Base-by-base conservation (phyloP, 1,140 invertebrate genomes). In the Leptonema lineaticorne region DNA sequence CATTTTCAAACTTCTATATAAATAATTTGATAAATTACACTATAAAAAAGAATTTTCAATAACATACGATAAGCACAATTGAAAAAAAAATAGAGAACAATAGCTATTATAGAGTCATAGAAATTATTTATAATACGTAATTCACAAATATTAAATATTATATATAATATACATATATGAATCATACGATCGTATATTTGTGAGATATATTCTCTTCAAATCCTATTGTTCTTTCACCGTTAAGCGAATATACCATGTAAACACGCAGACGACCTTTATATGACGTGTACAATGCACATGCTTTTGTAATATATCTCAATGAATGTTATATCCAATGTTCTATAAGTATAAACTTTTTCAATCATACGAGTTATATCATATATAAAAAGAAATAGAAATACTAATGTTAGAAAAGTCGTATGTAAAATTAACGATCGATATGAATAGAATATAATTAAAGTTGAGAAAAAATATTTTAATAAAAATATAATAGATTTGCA, bases 271-370 rank as follows among this genome's bases (percentile, higher is more conserved):
- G 59, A 62, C 59, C 59, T 62, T 62, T 62, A 33, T 62, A 62
- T 62, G 59, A 62, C 37, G 59, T 62, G 59, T 27, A 45, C 18
- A 62, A 33, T 33, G 59, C 59, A 45, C 24, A 62, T 33, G 59
- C 37, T 45, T 41, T 41, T 18, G 59, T 24, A 41, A 62, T 62
- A 62, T 62, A 62, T 62, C 59, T 62, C 59, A 62, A 62, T 62
- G 30, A 45, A 62, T 62, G 59, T 37, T 37, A 62, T 30, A 33
- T 29, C 18, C 18, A 9, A 59, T 33, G 24, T 24, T 53, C 5
- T 24, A 26, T 26, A 26, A 8, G 9, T 18, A 9, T 14, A 48
- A 14, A 41, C 37, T n/a, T n/a, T n/a, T n/a, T n/a, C n/a, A n/a
- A n/a, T n/a, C n/a, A n/a, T n/a, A n/a, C n/a, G n/a, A n/a, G n/a